Evolutionary conservation across 2,113 vertebrate species (phyloP), one percentile per base, ranked within the genome.

Genomic region (Neolamprologus kungweensis): DNA sequence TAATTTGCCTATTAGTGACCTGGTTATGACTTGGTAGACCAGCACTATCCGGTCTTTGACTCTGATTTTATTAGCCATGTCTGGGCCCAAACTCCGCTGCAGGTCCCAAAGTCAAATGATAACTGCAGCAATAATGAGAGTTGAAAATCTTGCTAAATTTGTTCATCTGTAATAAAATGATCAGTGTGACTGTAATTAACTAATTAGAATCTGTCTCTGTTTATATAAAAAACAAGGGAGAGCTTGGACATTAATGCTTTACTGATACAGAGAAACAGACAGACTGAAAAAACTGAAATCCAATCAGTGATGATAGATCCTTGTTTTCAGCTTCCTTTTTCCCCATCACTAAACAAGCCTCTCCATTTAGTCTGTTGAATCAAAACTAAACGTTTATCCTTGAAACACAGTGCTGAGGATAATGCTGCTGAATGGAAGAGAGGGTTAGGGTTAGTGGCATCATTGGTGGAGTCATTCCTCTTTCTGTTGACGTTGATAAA

Each of bases 241-340:
- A 37, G 6, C 31, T 35, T 65, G 60, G 17, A 65, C 6, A 65
- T 19, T 35, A n/a, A 37, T n/a, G 17, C 17, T 65, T n/a, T 35
- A 65, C 58, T 63, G 58, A 63, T 33, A 19, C 16, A 60, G 57
- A 19, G 28, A 60, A 60, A 60, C 57, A 60, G 57, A 60, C 57
- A 31, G 28, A 11, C 28, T 7, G 28, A 60, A 19, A 63, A 33
- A 63, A 63, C 58, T 19, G 16, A 7, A 63, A 63, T 63, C 28
- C 28, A 5, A 7, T 55, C 21, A 63, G 9, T 63, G 58, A 63
- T 63, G 58, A 60, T 33, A 60, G 57, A 60, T 63, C 58, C 58
- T 33, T 63, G 1, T 63, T 2, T 33, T 63, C 16, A 33, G 28
- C 58, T 33, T 63, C 9, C 28, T 31, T 63, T 63, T 3, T 0